Evolutionary conservation across 2,888 invertebrate genomes (phyloP), one percentile per base, ranked within the genome.

Genomic region (Mylabris sibirica): DNA sequence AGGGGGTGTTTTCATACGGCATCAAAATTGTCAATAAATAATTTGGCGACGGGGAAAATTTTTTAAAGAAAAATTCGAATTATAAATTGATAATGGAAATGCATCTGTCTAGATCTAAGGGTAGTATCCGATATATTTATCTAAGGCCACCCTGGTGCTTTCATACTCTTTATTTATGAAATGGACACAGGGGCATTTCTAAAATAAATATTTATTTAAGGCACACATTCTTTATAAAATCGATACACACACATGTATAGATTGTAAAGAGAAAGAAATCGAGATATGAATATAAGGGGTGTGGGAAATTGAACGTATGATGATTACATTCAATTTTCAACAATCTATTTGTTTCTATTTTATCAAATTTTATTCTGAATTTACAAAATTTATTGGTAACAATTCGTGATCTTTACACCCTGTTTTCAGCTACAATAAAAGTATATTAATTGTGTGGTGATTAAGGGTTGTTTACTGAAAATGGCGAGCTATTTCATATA

Each of bases 161-260:
- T 77, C 77, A 74, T 77, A 73, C 78, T 79, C 78, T 80, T 78
- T 79, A 79, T 78, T 63, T 69, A 69, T 69, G 69, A 81, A 81
- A 82, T 80, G 83, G 83, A 83, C 82, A 81, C 80, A 75, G 81
- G 81, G 81, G 81, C 83, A 82, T 84, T 83, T 83, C 80, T 81
- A 83, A 80, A 82, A 83, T 82, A 83, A 85, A 85, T 84, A 84
- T 85, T 85, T 84, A 79, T 79, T 82, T 80, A 80, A 72, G 72
- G 62, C 71, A 66, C 70, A 73, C 68, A 69, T 69, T 67, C 67
- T 67, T 69, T 22, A 20, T 38, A 64, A 66, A 69, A 69, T 70
- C 67, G 70, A 70, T 69, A 59, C 61, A 59, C 34, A 22, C 11
- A 49, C 11, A 49, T 49, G 14, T n/a, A 41, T 14, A 44, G 44